These are phyloP conservation scores for Drosophila longiperda DNA, from an alignment of 2,888 invertebrate genomes.

Conservation along the genomic window DNA sequence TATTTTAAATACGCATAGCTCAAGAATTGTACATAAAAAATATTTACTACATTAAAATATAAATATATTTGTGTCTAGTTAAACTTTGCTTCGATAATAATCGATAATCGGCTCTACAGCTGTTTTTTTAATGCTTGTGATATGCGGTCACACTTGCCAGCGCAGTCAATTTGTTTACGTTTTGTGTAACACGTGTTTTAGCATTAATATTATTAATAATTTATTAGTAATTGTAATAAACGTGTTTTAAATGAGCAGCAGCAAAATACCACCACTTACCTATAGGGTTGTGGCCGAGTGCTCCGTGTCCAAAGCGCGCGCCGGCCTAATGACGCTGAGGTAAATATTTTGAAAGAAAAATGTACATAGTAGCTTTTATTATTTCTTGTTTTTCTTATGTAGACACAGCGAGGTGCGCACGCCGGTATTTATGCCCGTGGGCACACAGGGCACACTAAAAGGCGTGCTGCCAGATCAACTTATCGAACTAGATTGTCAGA, in stretches of 20 bases:
- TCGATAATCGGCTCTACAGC: not conserved
- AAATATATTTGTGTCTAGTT: not conserved
- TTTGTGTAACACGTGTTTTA: slow-evolving; percentile 40
- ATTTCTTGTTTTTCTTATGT: not conserved
- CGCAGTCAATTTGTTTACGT: slow-evolving; percentile 44
- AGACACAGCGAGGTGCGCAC: slow-evolving; percentile 95
- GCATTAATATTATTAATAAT: slow-evolving; percentile 1
- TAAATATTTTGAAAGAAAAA: not conserved
- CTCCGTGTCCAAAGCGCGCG: slow-evolving; percentile 91
- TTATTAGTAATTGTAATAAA: not conserved
- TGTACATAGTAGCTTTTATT: not conserved
- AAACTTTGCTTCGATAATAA: not conserved
- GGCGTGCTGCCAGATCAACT: slow-evolving; percentile 97
- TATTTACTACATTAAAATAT: slow-evolving; percentile 7
- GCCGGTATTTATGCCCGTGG: slow-evolving; percentile 99
- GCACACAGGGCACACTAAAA: slow-evolving; percentile 97
- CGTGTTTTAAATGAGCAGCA: slow-evolving; percentile 47
- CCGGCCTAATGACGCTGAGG: slow-evolving; percentile 90
- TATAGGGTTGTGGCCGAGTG: slow-evolving; percentile 93
- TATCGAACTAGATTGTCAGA: slow-evolving; percentile 93
- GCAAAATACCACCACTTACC: slow-evolving; percentile 86
- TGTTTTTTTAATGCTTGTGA: not conserved
- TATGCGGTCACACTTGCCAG: slow-evolving; percentile 39
- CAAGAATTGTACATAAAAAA: slow-evolving; percentile 42
- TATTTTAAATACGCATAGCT: slow-evolving; percentile 43